Evolutionary conservation across 2,797 vertebrate genomes (phyloP).

Genomic region (Coreius guichenoti): DNA sequence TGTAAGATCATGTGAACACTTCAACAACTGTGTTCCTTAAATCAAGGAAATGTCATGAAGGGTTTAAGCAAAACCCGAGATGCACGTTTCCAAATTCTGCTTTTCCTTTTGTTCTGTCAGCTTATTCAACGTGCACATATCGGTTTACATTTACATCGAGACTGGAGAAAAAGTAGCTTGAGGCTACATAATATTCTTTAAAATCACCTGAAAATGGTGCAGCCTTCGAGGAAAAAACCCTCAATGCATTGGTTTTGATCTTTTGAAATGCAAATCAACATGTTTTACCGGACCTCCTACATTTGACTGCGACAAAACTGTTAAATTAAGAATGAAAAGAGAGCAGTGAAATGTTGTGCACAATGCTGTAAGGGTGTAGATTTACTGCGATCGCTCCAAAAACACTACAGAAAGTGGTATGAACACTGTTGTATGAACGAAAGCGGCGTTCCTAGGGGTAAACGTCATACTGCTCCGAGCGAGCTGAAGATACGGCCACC

Average conservation of each 20-base stretch:
- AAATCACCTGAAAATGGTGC: not conserved
- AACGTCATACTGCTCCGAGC: not conserved
- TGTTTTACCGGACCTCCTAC: not conserved
- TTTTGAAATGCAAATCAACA: not conserved
- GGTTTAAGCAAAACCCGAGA: not conserved
- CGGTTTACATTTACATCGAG: not conserved
- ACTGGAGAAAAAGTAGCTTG: not conserved
- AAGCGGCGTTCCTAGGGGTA: not conserved
- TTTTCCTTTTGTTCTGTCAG: slow-evolving; percentile 28
- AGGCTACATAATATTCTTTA: not conserved
- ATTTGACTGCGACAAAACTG: not conserved
- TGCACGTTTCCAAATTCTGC: not conserved
- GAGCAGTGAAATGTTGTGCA: not conserved
- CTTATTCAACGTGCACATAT: not conserved
- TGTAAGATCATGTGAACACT: not conserved
- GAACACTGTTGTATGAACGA: not conserved
- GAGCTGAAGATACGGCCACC: not conserved
- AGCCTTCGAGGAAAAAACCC: not conserved
- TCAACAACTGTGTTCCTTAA: not conserved
- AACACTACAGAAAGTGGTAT: not conserved
- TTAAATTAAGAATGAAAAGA: not conserved
- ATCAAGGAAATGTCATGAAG: not conserved
- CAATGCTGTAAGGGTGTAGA: not conserved
- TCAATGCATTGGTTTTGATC: not conserved
- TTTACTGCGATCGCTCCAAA: not conserved